Evolutionary conservation across 2,113 vertebrate genomes (phyloP).

Genomic region (Phrynocephalus versicolor): DNA sequence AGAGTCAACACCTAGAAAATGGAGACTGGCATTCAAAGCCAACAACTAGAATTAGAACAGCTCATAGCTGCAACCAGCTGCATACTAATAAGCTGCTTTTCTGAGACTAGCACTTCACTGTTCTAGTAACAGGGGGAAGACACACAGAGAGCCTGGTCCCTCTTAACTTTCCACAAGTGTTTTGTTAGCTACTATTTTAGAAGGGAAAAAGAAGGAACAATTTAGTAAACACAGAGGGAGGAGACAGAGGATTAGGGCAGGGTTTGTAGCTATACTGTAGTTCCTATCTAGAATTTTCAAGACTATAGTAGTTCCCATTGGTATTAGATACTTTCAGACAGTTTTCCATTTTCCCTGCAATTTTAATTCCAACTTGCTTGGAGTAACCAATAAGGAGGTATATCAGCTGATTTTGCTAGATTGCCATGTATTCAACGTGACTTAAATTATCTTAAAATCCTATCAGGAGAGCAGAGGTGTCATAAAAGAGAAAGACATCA

Average conservation of each 20-base stretch:
- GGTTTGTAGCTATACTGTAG: not conserved
- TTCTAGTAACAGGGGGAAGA: not conserved
- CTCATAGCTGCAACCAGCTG: not conserved
- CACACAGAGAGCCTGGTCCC: not conserved
- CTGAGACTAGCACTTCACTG: not conserved
- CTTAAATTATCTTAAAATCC: too few species aligned
- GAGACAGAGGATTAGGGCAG: not conserved
- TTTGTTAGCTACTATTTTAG: not conserved
- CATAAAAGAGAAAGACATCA: too few species aligned
- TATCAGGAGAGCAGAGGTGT: too few species aligned
- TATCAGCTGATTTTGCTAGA: too few species aligned
- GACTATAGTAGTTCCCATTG: not conserved
- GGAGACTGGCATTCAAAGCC: conserved; percentile 15
- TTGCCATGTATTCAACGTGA: too few species aligned
- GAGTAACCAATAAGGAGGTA: too few species aligned
- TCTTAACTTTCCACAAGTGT: not conserved
- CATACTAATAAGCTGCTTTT: not conserved
- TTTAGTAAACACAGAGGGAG: not conserved
- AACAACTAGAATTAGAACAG: conserved; percentile 14
- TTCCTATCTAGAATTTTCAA: not conserved
- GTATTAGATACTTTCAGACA: accelerated
- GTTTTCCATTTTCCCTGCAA: too few species aligned
- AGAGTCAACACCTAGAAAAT: not conserved
- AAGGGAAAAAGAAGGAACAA: not conserved
- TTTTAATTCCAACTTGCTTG: not conserved